phyloP scores from a whole-genome alignment of 1,140 invertebrate genomes.

The Piezodorus guildinii region DNA sequence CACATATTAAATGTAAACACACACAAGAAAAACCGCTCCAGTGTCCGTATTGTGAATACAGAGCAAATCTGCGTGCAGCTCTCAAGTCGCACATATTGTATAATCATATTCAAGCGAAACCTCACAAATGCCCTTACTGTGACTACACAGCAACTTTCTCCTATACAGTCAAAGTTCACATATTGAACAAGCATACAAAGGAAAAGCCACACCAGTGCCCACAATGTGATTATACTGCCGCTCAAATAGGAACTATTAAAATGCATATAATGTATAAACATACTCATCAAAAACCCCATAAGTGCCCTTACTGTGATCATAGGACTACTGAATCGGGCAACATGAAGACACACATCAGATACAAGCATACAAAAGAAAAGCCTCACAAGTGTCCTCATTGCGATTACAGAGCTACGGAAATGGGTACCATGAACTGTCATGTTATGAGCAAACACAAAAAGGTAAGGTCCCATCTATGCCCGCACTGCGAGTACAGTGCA shows the following conservation, averaged over 20 bases:
- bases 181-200: not conserved
- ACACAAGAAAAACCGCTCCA: not conserved
- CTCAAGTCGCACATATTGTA: not conserved
- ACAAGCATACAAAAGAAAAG: slow-evolving; percentile 4
- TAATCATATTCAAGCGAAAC: not conserved
- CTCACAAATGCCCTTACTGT: not conserved
- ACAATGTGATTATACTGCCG: not conserved
- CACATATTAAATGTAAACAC: not conserved
- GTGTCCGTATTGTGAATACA: not conserved
- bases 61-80: not conserved
- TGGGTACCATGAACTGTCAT: not conserved
- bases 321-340: not conserved
- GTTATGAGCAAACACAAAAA: not conserved
- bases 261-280: slow-evolving; percentile 3
- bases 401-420: not conserved
- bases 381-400: not conserved
- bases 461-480: not conserved
- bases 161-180: not conserved
- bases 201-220: not conserved
- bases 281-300: not conserved
- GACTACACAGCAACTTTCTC: not conserved
- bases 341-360: not conserved
- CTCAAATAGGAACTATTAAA: not conserved
- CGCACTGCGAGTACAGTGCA: not conserved
- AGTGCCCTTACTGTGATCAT: not conserved